Conservation (phyloP, 92 coral and sea anemone species). For the Bergia puertoricense region DNA sequence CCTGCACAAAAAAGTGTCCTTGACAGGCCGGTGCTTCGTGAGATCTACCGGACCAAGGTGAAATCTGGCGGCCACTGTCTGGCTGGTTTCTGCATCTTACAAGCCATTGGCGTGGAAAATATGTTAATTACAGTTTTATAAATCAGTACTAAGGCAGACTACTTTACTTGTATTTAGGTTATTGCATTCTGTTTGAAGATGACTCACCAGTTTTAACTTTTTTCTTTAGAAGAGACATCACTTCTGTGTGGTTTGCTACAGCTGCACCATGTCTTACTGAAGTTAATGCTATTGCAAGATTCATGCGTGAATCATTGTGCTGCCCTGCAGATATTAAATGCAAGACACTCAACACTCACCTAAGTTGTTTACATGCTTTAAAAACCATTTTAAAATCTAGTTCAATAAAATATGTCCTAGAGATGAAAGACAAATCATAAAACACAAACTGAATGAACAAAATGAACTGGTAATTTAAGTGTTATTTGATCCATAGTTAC, state of each 20-base stretch:
- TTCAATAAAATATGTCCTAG: background rate
- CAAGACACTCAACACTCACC: background rate
- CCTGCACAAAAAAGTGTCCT: too few relatives aligned
- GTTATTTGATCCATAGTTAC: constrained; percentile 40
- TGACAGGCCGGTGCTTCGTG: too few relatives aligned
- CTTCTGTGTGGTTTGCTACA: constrained; percentile 92
- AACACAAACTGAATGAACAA: background rate
- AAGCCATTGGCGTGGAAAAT: too few relatives aligned
- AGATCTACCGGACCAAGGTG: too few relatives aligned
- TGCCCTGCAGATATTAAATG: constrained; percentile 64
- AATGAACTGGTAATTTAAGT: background rate
- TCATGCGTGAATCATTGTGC: constrained; percentile 97
- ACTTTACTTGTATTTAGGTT: background rate
- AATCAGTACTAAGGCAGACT: background rate
- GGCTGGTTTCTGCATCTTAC: too few relatives aligned
- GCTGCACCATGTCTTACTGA: constrained; percentile 93
- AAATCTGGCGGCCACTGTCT: too few relatives aligned
- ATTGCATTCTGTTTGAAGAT: background rate
- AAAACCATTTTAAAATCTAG: too few relatives aligned
- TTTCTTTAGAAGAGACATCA: constrained; percentile 84
- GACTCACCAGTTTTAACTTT: constrained; percentile 42
- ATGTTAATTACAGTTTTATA: background rate
- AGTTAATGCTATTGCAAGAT: constrained; percentile 86
- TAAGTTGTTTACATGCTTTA: too few relatives aligned
- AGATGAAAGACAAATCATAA: too few relatives aligned